Evolutionary conservation across 2,113 vertebrate species (phyloP).

Genomic region (Carassius carassius): DNA sequence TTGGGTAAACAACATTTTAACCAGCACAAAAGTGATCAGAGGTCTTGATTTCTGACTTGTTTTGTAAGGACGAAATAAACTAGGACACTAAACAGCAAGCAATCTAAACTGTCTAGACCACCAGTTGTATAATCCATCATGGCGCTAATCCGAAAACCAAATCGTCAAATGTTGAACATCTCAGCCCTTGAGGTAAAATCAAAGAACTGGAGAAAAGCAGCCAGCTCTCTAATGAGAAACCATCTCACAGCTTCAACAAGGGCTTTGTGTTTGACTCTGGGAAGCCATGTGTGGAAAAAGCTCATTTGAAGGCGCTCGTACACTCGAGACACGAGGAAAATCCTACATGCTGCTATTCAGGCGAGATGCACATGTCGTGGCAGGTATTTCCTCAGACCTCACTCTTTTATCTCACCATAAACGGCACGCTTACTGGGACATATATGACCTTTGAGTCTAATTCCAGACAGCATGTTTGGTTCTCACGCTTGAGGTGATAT

Average conservation of each 20-base stretch:
- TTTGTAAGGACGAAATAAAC: conserved; percentile 6
- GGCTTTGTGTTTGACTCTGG: conserved; percentile 1
- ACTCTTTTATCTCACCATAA: conserved; percentile 29
- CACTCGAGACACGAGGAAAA: conserved; percentile 2
- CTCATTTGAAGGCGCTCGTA: conserved; percentile 23
- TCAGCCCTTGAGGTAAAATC: background rate
- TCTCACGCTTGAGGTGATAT: conserved; percentile 16
- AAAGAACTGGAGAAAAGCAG: conserved; percentile 12
- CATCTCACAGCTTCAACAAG: conserved; percentile 28
- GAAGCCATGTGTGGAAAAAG: conserved; percentile 9
- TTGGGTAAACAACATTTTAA: conserved; percentile 3
- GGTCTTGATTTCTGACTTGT: no score
- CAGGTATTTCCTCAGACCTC: conserved; percentile 28
- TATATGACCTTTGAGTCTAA: conserved; percentile 44
- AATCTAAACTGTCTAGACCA: conserved; percentile 46
- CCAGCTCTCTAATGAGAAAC: conserved; percentile 32
- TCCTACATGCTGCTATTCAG: background rate
- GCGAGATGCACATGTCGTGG: conserved; percentile 18
- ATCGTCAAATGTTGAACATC: conserved; percentile 10
- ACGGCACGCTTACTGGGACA: conserved; percentile 10
- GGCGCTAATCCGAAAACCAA: conserved; percentile 24
- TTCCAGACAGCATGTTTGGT: conserved; percentile 21
- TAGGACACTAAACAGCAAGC: conserved; percentile 18
- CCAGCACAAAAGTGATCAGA: background rate
- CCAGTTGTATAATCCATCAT: conserved; percentile 43